These are phyloP conservation scores for Choloepus didactylus DNA, from an alignment of 2,797 vertebrate genomes.

Conservation along the genomic window DNA sequence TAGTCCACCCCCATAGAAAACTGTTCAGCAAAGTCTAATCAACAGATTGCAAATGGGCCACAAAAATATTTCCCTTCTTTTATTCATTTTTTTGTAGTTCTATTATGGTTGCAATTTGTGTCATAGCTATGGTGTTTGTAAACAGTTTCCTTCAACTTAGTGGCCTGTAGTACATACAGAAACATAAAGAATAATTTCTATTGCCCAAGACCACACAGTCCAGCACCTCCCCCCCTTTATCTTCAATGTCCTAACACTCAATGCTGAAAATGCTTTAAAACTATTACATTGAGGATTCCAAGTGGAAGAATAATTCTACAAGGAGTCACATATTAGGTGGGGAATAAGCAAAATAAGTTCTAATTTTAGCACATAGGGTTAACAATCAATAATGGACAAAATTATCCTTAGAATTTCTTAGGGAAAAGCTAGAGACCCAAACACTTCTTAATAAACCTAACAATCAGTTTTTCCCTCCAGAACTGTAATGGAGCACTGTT, in stretches of 20 bases:
- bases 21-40: slow-evolving; percentile 56
- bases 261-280: slow-evolving; percentile 46
- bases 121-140: not conserved
- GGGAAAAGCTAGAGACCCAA: slow-evolving; percentile 12
- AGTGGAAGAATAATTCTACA: not conserved
- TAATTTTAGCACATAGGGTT: slow-evolving; percentile 28
- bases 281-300: not conserved
- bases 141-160: slow-evolving; percentile 42
- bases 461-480: not conserved
- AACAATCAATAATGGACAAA: slow-evolving; percentile 30
- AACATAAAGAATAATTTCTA: slow-evolving; percentile 42
- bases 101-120: not conserved
- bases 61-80: not conserved
- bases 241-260: not conserved
- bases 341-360: slow-evolving; percentile 12
- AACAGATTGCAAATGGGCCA: slow-evolving; percentile 28
- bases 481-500: not conserved
- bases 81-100: not conserved
- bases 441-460: not conserved
- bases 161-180: not conserved
- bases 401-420: slow-evolving; percentile 22
- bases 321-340: not conserved
- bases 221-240: not conserved
- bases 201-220: not conserved
- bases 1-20: not conserved